Evolutionary conservation across 1,140 invertebrate genomes (phyloP), one percentile per base, ranked within the genome.

Genomic region (Drosophila tropicalis): DNA sequence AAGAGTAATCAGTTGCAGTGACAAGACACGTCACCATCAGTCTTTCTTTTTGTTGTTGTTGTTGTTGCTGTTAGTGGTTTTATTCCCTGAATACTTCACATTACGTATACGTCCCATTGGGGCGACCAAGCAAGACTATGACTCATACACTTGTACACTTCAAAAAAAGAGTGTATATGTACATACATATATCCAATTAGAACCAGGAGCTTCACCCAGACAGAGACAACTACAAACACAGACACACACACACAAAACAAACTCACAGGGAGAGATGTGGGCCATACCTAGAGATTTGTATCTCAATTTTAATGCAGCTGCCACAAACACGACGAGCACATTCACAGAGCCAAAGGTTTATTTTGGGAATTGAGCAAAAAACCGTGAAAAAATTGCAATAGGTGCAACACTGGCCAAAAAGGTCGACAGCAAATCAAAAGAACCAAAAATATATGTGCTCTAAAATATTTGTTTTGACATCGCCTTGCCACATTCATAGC

Each of bases 351-450:
- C 44, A 57, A 29, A 66, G 32, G 79, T 81, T 87, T 87, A 87
- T 87, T 87, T 87, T 87, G 68, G 72, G 83, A 87, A 87, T 44
- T 89, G 72, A 87, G 83, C 83, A 89, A 71, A 62, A 61, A 69
- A 60, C 54, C 55, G 55, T 36, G 55, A 58, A 77, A 51, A 54
- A 62, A 61, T 65, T 39, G 76, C 62, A 62, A 73, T 72, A 62
- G 54, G 22, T 65, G 55, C 56, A 61, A 51, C 19, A 34, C 62
- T 47, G 61, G 41, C 25, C 61, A 25, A 19, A 22, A 64, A 15
- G 69, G 39, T 44, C 29, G 19, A 34, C 36, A 40, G 40, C 34
- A 57, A 17, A 51, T 75, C 39, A 36, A 72, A 34, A 10, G 61
- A 10, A 34, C 4, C 10, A 58, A 60, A 73, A 60, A 19, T 12